These are phyloP conservation scores for Dicranocentrus wangi DNA, from an alignment of 2,888 invertebrate species.

Conservation along the genomic window DNA sequence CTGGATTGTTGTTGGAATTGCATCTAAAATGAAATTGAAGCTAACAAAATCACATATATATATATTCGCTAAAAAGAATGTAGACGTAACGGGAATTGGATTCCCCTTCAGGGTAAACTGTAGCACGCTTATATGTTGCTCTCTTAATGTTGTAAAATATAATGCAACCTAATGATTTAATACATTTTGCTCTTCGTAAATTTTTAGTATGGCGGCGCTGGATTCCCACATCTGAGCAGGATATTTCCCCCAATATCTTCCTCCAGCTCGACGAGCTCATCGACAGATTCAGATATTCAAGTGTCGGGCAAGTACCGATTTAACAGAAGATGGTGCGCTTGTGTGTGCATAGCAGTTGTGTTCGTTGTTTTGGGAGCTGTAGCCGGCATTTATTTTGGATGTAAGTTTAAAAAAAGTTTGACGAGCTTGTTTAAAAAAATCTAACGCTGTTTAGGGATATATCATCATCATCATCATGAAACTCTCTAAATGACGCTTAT, in stretches of 20 bases:
- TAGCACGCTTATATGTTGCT: background rate
- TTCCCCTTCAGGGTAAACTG: constrained; percentile 25
- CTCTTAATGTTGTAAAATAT: background rate
- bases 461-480: too few relatives aligned
- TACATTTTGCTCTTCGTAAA: constrained; percentile 30
- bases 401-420: constrained; percentile 78
- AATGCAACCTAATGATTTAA: background rate
- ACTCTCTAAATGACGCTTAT: constrained; percentile 32
- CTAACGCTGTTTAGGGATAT: too few relatives aligned
- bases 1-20: background rate
- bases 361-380: constrained; percentile 84
- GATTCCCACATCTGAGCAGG: constrained; percentile 71
- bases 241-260: constrained; percentile 72
- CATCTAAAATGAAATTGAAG: constrained; percentile 5
- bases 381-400: constrained; percentile 81
- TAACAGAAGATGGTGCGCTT: constrained; percentile 90
- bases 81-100: constrained; percentile 34
- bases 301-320: constrained; percentile 88
- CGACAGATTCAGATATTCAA: constrained; percentile 90
- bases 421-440: too few relatives aligned
- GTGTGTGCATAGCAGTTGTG: constrained; percentile 87
- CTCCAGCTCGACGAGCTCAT: constrained; percentile 69
- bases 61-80: background rate
- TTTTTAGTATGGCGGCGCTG: constrained; percentile 71
- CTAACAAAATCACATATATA: too few relatives aligned